Conservation (phyloP, 30 jellyfish, hydroid and myxozoan genomes). For the Chrysaora quinquecirrha region DNA sequence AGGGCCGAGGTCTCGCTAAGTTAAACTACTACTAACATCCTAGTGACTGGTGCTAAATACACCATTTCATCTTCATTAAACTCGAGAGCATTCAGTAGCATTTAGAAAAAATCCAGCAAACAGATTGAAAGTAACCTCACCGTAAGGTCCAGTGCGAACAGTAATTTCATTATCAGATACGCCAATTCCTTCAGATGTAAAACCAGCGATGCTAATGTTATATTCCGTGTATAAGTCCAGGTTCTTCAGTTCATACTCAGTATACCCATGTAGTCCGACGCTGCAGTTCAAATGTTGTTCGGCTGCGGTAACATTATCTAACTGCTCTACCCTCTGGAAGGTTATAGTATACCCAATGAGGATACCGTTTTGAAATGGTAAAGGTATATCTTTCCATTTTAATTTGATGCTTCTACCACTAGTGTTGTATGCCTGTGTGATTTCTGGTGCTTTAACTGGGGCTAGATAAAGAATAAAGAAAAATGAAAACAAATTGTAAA, state of each 20-base stretch:
- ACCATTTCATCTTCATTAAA: not conserved
- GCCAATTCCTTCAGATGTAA: constrained; percentile 71
- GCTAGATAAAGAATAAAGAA: constrained; percentile 8
- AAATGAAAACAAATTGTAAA: no score
- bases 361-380: constrained; percentile 45
- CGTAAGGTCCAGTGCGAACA: constrained; percentile 66
- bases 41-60: no score
- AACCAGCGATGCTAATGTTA: constrained; percentile 56
- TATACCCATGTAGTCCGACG: not conserved
- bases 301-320: not conserved
- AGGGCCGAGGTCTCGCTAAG: no score
- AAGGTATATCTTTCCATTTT: constrained; percentile 37
- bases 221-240: constrained; percentile 49
- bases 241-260: constrained; percentile 12
- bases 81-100: not conserved
- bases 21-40: not conserved
- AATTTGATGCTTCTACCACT: constrained; percentile 61
- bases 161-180: not conserved
- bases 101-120: no score
- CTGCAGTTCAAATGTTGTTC: constrained; percentile 18
- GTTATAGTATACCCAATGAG: constrained; percentile 55
- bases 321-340: constrained; percentile 27
- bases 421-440: constrained; percentile 44
- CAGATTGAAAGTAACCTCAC: constrained; percentile 19
- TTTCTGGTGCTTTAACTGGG: constrained; percentile 51